Evolutionary conservation across 2,113 vertebrate genomes (phyloP).

Genomic region (Ahaetulla prasina): DNA sequence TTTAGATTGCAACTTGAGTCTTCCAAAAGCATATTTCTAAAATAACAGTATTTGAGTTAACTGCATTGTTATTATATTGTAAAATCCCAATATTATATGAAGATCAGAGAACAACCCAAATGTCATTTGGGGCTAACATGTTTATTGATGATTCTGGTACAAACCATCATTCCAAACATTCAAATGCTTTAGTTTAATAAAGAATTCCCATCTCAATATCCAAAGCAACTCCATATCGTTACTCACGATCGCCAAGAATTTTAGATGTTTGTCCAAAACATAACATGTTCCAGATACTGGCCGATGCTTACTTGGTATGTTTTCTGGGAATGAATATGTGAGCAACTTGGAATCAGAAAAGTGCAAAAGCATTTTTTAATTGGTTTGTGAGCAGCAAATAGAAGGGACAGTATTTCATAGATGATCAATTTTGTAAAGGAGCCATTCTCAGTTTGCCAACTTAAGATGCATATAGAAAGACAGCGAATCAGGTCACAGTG

Average conservation of each 20-base stretch:
- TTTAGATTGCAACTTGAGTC: slow-evolving; percentile 11
- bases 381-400: neutral
- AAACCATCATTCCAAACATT: neutral
- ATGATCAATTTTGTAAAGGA: neutral
- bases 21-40: neutral
- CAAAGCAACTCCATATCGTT: neutral
- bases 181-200: neutral
- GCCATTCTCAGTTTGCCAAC: neutral
- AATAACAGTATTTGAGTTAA: neutral
- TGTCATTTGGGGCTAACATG: neutral
- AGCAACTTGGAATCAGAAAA: neutral
- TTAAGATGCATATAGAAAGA: neutral
- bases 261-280: neutral
- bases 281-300: neutral
- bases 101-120: neutral
- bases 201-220: neutral
- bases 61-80: neutral
- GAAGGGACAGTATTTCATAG: neutral
- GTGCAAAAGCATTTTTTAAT: neutral
- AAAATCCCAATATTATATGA: neutral
- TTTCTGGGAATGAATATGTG: neutral
- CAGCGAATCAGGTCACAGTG: neutral
- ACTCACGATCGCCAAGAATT: neutral
- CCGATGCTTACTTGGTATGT: neutral
- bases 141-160: neutral